Evolutionary conservation across 2,888 invertebrate genomes (phyloP).

Genomic region (Ariolimax columbianus): DNA sequence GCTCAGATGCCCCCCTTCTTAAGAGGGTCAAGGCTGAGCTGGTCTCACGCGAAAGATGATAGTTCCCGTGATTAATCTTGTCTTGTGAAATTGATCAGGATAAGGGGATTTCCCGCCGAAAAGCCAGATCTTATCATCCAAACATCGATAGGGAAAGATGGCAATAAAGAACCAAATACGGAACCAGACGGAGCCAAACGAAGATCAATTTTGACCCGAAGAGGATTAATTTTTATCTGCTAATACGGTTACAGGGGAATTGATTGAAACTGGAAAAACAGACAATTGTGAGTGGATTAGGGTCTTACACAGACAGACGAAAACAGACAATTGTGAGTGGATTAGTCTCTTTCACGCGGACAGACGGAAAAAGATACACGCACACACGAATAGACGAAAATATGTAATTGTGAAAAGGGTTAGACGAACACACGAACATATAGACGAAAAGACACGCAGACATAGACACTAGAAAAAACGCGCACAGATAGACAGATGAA

Average conservation of each 20-base stretch:
- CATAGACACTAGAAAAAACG: no score
- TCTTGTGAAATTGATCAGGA: neutral
- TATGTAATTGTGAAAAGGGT: no score
- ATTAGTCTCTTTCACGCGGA: neutral
- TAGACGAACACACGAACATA: no score
- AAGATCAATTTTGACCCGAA: conserved; percentile 28
- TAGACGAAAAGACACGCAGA: no score
- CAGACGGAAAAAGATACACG: no score
- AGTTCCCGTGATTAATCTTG: conserved; percentile 29
- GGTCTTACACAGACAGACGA: neutral
- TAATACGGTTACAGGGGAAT: conserved; percentile 30
- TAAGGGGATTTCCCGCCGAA: conserved; percentile 37
- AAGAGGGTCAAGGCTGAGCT: conserved; percentile 16
- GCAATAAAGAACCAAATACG: conserved; percentile 9
- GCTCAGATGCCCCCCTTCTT: neutral
- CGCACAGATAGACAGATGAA: no score
- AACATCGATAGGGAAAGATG: conserved; percentile 26
- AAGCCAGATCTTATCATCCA: conserved; percentile 2
- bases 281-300: neutral
- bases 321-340: no score
- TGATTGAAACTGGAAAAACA: neutral
- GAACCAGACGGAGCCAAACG: conserved; percentile 32
- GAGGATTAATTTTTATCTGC: conserved; percentile 18
- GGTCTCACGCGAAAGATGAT: neutral
- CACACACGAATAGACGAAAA: no score